Conservation (phyloP, 2,797 vertebrate species). For the Gadopsis marmoratus region DNA sequence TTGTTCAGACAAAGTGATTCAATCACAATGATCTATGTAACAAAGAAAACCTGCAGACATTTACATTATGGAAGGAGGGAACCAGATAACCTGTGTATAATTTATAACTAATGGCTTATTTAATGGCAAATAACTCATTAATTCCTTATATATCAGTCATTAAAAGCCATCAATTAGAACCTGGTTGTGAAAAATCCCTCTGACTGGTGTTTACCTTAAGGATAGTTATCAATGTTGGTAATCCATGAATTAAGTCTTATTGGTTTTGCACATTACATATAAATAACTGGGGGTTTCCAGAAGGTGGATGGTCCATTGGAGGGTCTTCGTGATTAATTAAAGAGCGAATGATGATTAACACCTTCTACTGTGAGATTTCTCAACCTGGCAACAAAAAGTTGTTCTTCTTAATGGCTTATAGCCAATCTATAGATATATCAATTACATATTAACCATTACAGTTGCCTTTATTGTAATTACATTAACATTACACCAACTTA, state of each 20-base stretch:
- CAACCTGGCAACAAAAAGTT: conserved; percentile 3
- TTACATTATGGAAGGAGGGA: background rate
- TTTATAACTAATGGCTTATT: background rate
- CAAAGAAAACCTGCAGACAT: background rate
- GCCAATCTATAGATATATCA: background rate
- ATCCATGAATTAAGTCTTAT: background rate
- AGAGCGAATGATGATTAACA: background rate
- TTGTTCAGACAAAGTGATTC: background rate
- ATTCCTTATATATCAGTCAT: background rate
- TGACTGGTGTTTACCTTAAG: no score
- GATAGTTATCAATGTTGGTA: background rate
- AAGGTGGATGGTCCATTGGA: background rate
- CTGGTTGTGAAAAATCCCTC: background rate
- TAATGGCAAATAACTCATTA: background rate
- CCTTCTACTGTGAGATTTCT: background rate
- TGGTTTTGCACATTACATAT: no score
- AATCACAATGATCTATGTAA: background rate
- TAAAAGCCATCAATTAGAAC: background rate
- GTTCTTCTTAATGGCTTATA: background rate
- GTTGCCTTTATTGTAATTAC: background rate
- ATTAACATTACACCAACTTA: background rate
- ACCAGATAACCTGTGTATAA: background rate
- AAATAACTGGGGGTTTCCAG: background rate
- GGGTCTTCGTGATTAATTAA: background rate
- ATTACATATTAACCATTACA: background rate